Base-by-base conservation (phyloP, 2,797 vertebrate species). In the Acanthis flammea region DNA sequence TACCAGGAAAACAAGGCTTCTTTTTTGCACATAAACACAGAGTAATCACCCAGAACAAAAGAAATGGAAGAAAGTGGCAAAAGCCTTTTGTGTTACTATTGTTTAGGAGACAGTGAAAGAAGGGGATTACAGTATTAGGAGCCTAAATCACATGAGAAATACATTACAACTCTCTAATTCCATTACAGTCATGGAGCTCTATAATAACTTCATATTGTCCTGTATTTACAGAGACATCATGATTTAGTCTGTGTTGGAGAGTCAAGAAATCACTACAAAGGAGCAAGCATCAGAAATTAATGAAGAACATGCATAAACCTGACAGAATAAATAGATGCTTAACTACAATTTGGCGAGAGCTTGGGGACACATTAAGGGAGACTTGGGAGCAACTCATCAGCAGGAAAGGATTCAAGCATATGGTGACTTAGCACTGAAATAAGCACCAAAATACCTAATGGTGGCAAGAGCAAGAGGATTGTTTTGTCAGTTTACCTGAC, bases 321-420 rank as follows among this genome's bases (percentile, higher is more conserved):
- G 61, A 62, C 65, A 95, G 77, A 55, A 41, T 83, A 95, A 95
- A 85, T 80, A 89, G 89, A 90, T 92, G 44, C 54, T 87, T 93
- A 92, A 92, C 84, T 89, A 87, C 31, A 54, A 63, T 72, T 81
- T 76, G 60, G 84, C 47, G 84, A 60, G 75, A 75, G 39, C 50
- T 58, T 92, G 50, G 86, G 67, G 84, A 92, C 28, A 54, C 35
- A 77, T 54, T 91, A 94, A 89, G 23, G 35, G 80, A 74, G 47
- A 92, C 24, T 51, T 45, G 47, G 67, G 86, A 95, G 47, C 63
- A 91, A 79, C 60, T 89, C 63, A 74, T 76, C 86, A 94, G 63
- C 88, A 82, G 55, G 22, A 50, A 89, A 92, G 39, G 39, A 65
- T 63, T 89, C 72, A 95, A 87, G 57, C 57, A 80, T 82, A 67